Evolutionary conservation across 2,888 invertebrate genomes (phyloP), one percentile per base, ranked within the genome.

Genomic region (Acleris sparsana): DNA sequence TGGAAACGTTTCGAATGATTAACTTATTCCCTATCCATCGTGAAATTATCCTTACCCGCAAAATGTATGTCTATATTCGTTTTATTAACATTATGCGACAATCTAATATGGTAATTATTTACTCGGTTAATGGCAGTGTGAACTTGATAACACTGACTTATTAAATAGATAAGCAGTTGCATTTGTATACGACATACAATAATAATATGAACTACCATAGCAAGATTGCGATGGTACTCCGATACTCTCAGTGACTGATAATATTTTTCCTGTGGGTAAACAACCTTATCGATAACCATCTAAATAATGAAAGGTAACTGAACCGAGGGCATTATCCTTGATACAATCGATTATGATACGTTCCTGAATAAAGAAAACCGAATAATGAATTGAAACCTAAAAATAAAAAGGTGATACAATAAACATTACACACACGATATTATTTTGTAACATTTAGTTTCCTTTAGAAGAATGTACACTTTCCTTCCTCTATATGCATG

Each of bases 141-240:
- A 60, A 29, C 29, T 55, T 61, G 60, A 55, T 65, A 59, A 48
- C 53, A 53, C 58, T 49, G 33, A 33, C 60, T 51, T 65, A 65
- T 65, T 61, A 51, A 65, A 65, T 51, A 51, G 65, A 65, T 65
- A 65, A 56, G 18, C 6, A 22, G 51, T 39, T 60, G 59, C 59
- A 51, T 56, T 44, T n/a, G 44, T 17, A 55, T 17, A 43, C 22
- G 25, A 57, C 20, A 57, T 5, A 46, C 9, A 46, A n/a, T 33
- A 7, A 16, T 55, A 43, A 20, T 20, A 18, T 2, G 13, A 5
- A 60, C 29, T 46, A 53, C 43, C 49, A 64, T 44, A 43, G 11
- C 33, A 48, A 52, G 29, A 44, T 44, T 20, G 18, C 51, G n/a
- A 53, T n/a, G 44, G 39, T 16, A 43, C 43, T 53, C 39, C 3